These are phyloP conservation scores for Penelope pileata DNA, from an alignment of 2,113 vertebrate genomes.

Conservation along the genomic window DNA sequence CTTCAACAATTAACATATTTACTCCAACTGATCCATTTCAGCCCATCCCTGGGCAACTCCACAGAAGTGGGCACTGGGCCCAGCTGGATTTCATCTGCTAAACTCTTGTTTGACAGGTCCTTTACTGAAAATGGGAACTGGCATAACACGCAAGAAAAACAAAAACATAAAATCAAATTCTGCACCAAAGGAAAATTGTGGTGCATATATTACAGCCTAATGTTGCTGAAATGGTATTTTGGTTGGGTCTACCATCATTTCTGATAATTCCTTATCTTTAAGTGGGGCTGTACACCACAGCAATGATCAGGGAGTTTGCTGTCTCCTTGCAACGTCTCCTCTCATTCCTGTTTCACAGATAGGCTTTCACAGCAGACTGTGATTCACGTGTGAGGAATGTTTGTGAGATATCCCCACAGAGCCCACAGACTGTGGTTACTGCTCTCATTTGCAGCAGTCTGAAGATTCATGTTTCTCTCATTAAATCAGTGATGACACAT, in stretches of 20 bases:
- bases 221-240: neutral
- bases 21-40: rapidly evolving
- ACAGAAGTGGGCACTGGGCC: rapidly evolving
- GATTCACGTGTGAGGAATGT: slow-evolving; percentile 59
- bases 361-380: slow-evolving; percentile 35
- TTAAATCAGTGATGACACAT: slow-evolving; percentile 12
- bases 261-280: neutral
- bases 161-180: neutral
- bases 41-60: neutral
- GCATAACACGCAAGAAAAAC: neutral
- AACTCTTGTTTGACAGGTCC: neutral
- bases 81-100: neutral
- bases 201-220: neutral
- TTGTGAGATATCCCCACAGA: slow-evolving; percentile 24
- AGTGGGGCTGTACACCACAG: neutral
- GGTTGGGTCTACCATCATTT: neutral
- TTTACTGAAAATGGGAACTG: neutral
- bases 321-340: neutral
- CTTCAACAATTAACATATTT: neutral
- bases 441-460: neutral
- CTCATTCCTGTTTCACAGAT: neutral
- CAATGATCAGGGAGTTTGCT: rapidly evolving
- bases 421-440: neutral
- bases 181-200: neutral
- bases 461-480: slow-evolving; percentile 12